Base-by-base conservation (phyloP, 2,113 vertebrate genomes). In the Tyrannus savana region DNA sequence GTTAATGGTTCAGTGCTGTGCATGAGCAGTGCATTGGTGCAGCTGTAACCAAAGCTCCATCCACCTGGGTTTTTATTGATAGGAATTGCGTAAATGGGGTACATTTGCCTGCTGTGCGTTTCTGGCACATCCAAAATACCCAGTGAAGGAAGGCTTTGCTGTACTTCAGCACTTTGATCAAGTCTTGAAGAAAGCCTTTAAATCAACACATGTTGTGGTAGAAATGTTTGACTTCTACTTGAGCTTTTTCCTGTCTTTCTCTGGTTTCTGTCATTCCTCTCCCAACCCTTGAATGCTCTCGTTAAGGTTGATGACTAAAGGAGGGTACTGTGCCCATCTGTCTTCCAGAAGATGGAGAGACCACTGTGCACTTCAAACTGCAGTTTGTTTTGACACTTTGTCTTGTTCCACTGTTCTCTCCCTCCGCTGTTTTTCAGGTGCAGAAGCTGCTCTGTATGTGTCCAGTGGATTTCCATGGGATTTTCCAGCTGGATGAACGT, bases 391-490 rank as follows among this genome's bases (percentile, higher is more conserved):
- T 49, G 37, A 42, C 8, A 3, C 3, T 84, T 83, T 33, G 0
- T 71, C n/a, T 60, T 62, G 37, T 69, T 83, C 16, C 19, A 23
- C 19, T 82, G 12, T 73, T 72, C 19, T 50, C 56, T 89, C 5
- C 18, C 8, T 78, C 58, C 1, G 0, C 53, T 80, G 62, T 87
- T 93, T 85, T 95, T 69, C 91, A 99, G 99, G 99, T 99, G 42
- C 98, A 99, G 71, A 99, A 99, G 88, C 97, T 99, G 42, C 98
- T 99, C 89, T 99, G 99, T 93, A 99, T 99, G 99, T 99, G 99
- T 96, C 99, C 99, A 31, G 98, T 99, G 79, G 99, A 99, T 96
- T 98, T 98, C 56, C 99, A 99, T 9, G 99, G 99, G 19, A 98
- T 99, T 82, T 99, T 99, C 96, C 99, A 99, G 63, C 97, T 99